Percentiles rank a stretch among this genome's conserved stretches.
Conservation (phyloP, 2,113 vertebrate genomes). For the Heliornis fulica region DNA sequence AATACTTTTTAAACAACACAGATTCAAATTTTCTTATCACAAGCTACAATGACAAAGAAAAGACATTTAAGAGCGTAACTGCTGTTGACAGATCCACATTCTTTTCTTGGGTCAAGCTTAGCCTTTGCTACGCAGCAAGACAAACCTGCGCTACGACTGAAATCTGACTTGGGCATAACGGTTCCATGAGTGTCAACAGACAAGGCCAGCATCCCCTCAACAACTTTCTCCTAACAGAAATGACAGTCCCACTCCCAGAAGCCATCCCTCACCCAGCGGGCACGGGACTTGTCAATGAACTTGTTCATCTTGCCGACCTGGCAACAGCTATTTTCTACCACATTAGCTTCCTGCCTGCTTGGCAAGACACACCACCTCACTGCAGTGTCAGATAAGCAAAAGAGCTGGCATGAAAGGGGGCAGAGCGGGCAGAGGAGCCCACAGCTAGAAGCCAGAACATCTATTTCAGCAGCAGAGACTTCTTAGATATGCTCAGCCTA, state of each 20-base stretch:
- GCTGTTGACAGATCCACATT: neutral
- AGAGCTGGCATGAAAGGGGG: neutral
- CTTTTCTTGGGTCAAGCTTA: neutral
- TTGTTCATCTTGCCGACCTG: neutral
- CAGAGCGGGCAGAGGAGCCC: neutral
- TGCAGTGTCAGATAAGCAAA: neutral
- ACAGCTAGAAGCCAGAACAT: neutral
- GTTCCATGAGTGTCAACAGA: neutral
- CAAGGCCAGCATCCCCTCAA: neutral
- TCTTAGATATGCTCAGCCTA: neutral
- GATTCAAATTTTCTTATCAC: neutral
- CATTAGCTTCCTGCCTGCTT: neutral
- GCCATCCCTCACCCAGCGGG: neutral
- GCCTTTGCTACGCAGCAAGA: accelerated
- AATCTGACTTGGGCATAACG: neutral
- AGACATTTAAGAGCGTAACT: neutral
- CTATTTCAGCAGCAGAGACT: neutral
- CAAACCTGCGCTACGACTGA: neutral
- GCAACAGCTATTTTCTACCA: neutral
- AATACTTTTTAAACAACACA: neutral
- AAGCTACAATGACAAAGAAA: neutral
- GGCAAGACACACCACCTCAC: neutral
- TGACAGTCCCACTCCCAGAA: neutral
- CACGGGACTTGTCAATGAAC: neutral
- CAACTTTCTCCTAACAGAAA: neutral